phyloP scores from a whole-genome alignment of 1,140 invertebrate genomes.

The Drosophila suzukii region DNA sequence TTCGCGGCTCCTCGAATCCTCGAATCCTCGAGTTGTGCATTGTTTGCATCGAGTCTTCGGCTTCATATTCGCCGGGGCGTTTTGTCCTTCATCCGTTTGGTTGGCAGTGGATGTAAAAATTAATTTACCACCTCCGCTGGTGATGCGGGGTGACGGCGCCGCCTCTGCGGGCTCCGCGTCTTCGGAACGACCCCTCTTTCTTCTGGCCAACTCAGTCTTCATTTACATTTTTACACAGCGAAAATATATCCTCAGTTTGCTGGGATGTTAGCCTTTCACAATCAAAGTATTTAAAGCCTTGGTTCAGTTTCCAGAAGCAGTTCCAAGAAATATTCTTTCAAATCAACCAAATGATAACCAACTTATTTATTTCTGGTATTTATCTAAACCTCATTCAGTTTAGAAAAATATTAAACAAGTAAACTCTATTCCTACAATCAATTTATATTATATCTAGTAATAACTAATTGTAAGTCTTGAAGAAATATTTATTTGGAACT shows the following conservation, averaged over 20 bases:
- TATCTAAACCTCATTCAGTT: too few relatives aligned
- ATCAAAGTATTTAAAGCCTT: too few relatives aligned
- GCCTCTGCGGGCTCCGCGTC: background rate
- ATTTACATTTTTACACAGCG: constrained; percentile 29
- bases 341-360: too few relatives aligned
- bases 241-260: background rate
- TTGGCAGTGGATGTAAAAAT: constrained; percentile 37
- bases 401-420: too few relatives aligned
- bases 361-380: too few relatives aligned
- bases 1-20: background rate
- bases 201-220: constrained; percentile 4
- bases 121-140: constrained; percentile 34
- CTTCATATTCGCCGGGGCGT: constrained; percentile 17
- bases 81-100: constrained; percentile 11
- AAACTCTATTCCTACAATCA: too few relatives aligned
- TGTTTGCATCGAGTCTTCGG: constrained; percentile 33
- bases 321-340: too few relatives aligned
- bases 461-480: too few relatives aligned
- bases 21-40: constrained; percentile 24
- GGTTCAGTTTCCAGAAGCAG: too few relatives aligned
- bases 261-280: too few relatives aligned
- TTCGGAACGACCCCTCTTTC: background rate
- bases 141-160: background rate
- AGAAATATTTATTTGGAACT: too few relatives aligned
- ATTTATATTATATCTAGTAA: too few relatives aligned